phyloP scores from a whole-genome alignment of 2,113 vertebrate species.

The Indicator maculatus region DNA sequence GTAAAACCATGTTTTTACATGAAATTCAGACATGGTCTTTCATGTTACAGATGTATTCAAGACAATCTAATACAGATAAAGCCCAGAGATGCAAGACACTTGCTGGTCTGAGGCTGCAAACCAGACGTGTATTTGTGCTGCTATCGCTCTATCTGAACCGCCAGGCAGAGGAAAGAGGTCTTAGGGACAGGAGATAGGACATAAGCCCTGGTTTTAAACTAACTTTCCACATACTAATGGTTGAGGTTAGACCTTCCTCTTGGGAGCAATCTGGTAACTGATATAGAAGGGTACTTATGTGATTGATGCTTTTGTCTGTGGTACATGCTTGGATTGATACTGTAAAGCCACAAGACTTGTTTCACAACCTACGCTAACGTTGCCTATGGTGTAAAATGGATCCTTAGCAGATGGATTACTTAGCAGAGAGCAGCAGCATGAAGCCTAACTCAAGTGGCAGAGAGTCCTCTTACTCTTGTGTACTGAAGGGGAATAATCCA shows the following conservation, averaged over 20 bases:
- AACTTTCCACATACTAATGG: neutral
- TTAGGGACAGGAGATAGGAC: neutral
- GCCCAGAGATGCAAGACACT: neutral
- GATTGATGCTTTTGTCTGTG: neutral
- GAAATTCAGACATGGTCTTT: constrained; percentile 39
- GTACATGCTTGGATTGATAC: neutral
- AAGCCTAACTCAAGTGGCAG: neutral
- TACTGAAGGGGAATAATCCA: neutral
- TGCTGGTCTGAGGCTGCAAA: neutral
- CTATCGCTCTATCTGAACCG: neutral
- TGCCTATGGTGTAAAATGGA: neutral
- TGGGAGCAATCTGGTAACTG: neutral
- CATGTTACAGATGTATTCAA: neutral
- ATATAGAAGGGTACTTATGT: neutral
- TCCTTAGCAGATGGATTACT: neutral
- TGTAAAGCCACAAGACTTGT: neutral
- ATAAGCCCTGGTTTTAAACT: neutral
- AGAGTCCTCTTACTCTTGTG: neutral
- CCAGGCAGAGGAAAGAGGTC: neutral
- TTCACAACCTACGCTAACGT: neutral
- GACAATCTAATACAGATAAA: neutral
- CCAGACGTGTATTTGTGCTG: neutral
- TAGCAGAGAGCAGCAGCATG: neutral
- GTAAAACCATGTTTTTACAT: constrained; percentile 39
- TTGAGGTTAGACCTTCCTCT: neutral